Percentiles rank a stretch among this genome's conserved stretches.
phyloP scores from a whole-genome alignment of 1,140 invertebrate species.

The Drosophila burlai region DNA sequence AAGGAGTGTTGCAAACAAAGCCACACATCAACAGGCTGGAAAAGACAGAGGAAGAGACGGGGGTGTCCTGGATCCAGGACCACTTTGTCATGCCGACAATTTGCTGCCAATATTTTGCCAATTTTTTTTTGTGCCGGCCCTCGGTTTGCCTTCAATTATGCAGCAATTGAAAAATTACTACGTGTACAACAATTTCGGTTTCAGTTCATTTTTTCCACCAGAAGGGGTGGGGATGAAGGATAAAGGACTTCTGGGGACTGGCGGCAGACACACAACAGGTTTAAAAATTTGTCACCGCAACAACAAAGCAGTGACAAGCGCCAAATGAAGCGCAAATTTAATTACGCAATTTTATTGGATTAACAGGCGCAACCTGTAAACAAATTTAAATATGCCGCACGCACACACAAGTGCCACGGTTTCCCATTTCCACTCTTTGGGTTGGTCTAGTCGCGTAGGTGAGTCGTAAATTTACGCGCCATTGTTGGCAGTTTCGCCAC shows the following conservation, averaged over 20 bases:
- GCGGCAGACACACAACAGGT: slow-evolving; percentile 63
- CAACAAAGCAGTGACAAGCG: slow-evolving; percentile 72
- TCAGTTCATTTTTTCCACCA: slow-evolving; percentile 24
- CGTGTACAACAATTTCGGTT: slow-evolving; percentile 70
- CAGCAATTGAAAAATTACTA: slow-evolving; percentile 85
- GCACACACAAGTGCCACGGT: slow-evolving; percentile 48
- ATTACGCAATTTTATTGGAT: slow-evolving; percentile 83
- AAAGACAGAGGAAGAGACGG: slow-evolving; percentile 1
- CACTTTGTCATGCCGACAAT: slow-evolving; percentile 63
- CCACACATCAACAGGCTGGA: slow-evolving; percentile 78
- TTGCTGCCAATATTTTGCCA: slow-evolving; percentile 77
- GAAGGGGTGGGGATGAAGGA: background rate
- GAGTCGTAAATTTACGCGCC: slow-evolving; percentile 79
- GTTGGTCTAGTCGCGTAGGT: slow-evolving; percentile 75
- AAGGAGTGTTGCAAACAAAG: slow-evolving; percentile 34
- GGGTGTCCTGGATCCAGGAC: slow-evolving; percentile 9
- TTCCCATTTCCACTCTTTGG: slow-evolving; percentile 5
- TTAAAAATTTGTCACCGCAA: slow-evolving; percentile 80
- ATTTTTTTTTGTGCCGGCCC: slow-evolving; percentile 45
- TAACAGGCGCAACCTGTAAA: slow-evolving; percentile 70
- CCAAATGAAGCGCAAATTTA: slow-evolving; percentile 83
- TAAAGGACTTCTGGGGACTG: slow-evolving; percentile 17
- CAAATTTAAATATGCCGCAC: slow-evolving; percentile 80
- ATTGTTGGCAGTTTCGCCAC: slow-evolving; percentile 58
- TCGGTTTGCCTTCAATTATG: slow-evolving; percentile 76